Evolutionary conservation across 2,797 vertebrate species (phyloP).

Genomic region (Brachyalestes nurse): DNA sequence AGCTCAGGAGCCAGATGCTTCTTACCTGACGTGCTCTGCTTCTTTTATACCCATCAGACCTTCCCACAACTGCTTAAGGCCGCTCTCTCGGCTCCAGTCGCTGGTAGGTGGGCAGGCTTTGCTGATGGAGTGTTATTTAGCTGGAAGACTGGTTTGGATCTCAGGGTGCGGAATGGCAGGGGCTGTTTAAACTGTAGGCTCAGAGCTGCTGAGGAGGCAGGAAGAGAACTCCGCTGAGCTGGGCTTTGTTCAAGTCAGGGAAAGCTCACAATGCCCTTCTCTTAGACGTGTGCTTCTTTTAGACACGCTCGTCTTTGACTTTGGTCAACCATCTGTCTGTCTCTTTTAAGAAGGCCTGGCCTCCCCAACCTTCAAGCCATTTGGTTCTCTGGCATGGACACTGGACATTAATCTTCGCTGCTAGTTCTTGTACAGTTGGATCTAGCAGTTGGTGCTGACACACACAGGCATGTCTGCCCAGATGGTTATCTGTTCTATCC

Average conservation of each 20-base stretch:
- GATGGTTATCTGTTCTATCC: no score
- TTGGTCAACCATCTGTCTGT: not conserved
- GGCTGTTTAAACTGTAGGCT: constrained; percentile 10
- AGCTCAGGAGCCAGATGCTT: constrained; percentile 65
- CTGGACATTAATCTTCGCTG: no score
- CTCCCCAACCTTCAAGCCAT: no score
- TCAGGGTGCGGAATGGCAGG: not conserved
- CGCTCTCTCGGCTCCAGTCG: constrained; percentile 32
- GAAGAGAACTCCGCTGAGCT: constrained; percentile 29
- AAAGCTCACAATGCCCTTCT: constrained; percentile 36
- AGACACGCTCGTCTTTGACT: not conserved
- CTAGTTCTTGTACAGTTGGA: no score
- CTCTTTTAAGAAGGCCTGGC: not conserved
- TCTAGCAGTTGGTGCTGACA: no score
- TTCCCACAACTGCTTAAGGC: not conserved
- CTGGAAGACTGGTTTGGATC: constrained; percentile 18
- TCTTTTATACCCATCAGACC: constrained; percentile 24
- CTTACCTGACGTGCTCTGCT: constrained; percentile 35
- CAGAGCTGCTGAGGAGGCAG: constrained; percentile 37
- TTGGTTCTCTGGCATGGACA: no score
- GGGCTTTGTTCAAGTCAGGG: constrained; percentile 31
- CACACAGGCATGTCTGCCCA: no score
- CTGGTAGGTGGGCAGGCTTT: constrained; percentile 36
- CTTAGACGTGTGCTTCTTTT: not conserved
- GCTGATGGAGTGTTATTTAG: constrained; percentile 52